These are phyloP conservation scores for Alauda arvensis DNA, from an alignment of 2,797 vertebrate genomes.

Conservation along the genomic window DNA sequence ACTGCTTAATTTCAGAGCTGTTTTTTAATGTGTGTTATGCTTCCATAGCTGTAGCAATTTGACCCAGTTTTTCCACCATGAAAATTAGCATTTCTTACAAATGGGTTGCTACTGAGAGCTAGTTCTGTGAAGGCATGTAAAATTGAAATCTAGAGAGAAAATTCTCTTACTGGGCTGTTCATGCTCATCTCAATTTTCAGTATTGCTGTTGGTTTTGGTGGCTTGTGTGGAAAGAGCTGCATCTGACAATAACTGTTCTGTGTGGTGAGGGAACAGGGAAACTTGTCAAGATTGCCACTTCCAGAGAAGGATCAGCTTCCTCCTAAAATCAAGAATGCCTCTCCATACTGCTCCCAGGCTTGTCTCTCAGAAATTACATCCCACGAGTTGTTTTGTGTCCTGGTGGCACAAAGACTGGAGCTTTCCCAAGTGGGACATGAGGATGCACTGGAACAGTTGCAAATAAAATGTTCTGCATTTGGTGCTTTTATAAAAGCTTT, in stretches of 20 bases:
- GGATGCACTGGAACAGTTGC: neutral
- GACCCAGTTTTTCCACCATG: neutral
- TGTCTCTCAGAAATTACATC: neutral
- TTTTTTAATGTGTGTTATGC: neutral
- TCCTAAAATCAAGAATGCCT: neutral
- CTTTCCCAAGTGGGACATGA: neutral
- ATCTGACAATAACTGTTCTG: neutral
- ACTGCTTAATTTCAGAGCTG: neutral
- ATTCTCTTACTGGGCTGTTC: neutral
- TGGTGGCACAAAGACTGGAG: neutral
- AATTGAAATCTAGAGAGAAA: neutral
- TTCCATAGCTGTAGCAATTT: neutral
- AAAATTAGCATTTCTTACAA: neutral
- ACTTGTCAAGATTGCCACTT: neutral
- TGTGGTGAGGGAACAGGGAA: neutral
- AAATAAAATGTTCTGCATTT: neutral
- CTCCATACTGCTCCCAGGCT: neutral
- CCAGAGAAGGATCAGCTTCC: neutral
- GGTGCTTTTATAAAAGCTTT: neutral
- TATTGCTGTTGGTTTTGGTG: neutral
- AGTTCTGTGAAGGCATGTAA: neutral
- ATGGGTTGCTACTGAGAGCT: neutral
- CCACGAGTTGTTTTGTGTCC: neutral
- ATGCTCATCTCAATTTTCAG: neutral
- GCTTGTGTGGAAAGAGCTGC: neutral